Evolutionary conservation across 2,888 invertebrate species (phyloP), one percentile per base, ranked within the genome.

Genomic region (Neria commutata): DNA sequence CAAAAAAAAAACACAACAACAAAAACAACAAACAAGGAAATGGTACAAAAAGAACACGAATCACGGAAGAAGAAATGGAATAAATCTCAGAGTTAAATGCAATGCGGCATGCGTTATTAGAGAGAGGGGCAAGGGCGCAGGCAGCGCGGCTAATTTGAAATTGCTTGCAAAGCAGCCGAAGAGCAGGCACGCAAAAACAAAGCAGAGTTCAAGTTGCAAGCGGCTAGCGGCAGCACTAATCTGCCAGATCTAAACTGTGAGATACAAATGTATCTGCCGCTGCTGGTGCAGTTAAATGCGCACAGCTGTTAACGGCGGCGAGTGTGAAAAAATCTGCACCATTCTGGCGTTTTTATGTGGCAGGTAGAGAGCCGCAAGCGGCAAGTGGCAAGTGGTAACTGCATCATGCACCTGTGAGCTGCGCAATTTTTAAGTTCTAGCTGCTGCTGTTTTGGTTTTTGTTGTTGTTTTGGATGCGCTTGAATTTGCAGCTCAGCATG

Each of bases 1-100:
- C 37, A 29, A 21, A 56, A 14, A 45, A 46, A 21, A 61, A 48
- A 55, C 58, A 51, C 59, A 53, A n/a, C 56, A 51, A 54, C 59
- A 56, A 54, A 61, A 59, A 59, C 55, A 60, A 40, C 66, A 26
- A 1, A 5, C 4, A 21, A 16, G 21, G 24, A 51, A 51, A 37
- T 51, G 19, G 37, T 23, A 16, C 34, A 51, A 51, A 51, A 51
- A 3, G 37, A 26, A 45, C 42, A 53, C 17, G 8, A 42, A 54
- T 33, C 40, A 52, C 16, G 53, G 51, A 40, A 47, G 24, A 5
- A 25, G 24, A 34, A 26, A 57, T 37, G 51, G 26, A 62, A 46
- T 52, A 25, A 60, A 54, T 42, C 24, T 16, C 45, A 56, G 42
- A 17, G 34, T 37, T 26, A 21, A 34, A 56, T 42, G 42, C 21